Conservation (phyloP, 2,888 invertebrate genomes). For the Leucozona laternaria region DNA sequence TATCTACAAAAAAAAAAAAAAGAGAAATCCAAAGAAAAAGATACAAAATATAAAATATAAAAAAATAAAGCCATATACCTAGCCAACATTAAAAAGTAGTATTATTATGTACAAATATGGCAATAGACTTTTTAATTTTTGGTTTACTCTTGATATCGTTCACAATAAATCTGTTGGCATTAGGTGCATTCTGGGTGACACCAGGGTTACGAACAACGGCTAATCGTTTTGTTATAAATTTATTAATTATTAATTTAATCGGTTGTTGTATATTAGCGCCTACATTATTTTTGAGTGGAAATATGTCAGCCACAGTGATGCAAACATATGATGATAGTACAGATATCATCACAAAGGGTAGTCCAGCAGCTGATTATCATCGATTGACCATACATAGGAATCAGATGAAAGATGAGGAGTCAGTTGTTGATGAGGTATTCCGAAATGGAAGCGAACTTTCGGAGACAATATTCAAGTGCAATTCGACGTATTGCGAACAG, state of each 20-base stretch:
- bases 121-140: conserved; percentile 84
- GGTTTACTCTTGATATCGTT: conserved; percentile 83
- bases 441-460: conserved; percentile 76
- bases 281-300: conserved; percentile 80
- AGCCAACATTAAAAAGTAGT: conserved; percentile 72
- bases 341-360: conserved; percentile 80
- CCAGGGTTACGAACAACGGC: conserved; percentile 83
- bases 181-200: conserved; percentile 84
- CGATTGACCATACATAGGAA: conserved; percentile 79
- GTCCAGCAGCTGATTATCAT: conserved; percentile 76
- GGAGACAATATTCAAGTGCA: conserved; percentile 81
- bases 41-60: conserved; percentile 3
- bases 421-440: conserved; percentile 62
- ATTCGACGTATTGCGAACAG: conserved; percentile 80
- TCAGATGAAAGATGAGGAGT: conserved; percentile 79
- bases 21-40: conserved; percentile 38
- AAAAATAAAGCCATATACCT: conserved; percentile 27
- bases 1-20: conserved; percentile 31
- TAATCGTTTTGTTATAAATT: conserved; percentile 84
- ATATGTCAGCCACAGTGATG: conserved; percentile 8
- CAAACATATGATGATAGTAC: conserved; percentile 79
- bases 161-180: conserved; percentile 82
- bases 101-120: conserved; percentile 81
- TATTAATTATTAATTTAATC: conserved; percentile 82
- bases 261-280: conserved; percentile 83